Percentiles rank a stretch among this genome's conserved stretches.
phyloP scores from a whole-genome alignment of 2,888 invertebrate species.

The Leistus spinibarbis region DNA sequence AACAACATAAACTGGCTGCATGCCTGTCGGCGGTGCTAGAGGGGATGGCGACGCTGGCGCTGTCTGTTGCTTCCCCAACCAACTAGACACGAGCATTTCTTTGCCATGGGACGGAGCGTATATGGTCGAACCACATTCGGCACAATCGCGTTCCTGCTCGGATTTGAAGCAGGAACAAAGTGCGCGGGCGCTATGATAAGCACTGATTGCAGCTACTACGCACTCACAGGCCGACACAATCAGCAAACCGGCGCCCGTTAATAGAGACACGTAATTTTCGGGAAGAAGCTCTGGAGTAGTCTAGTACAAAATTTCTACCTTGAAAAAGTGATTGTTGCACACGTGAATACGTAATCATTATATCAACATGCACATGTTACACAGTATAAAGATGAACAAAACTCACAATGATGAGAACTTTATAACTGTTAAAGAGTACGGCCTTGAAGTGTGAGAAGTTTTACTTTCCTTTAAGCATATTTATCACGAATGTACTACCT shows the following conservation, averaged over 20 bases:
- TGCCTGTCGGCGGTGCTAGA: constrained; percentile 42
- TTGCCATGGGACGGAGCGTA: constrained; percentile 55
- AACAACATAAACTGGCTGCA: constrained; percentile 40
- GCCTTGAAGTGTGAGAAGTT: too few relatives aligned
- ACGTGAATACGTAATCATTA: too few relatives aligned
- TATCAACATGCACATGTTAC: too few relatives aligned
- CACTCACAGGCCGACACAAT: constrained; percentile 66
- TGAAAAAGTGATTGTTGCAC: too few relatives aligned
- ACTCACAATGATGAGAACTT: too few relatives aligned
- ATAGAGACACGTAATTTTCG: constrained; percentile 64
- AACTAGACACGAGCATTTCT: constrained; percentile 63
- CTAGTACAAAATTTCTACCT: too few relatives aligned
- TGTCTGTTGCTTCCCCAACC: constrained; percentile 62
- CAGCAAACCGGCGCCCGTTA: constrained; percentile 68
- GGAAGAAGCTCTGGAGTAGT: constrained; percentile 39
- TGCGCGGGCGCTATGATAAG: constrained; percentile 62
- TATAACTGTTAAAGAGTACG: too few relatives aligned
- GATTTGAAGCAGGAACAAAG: constrained; percentile 65
- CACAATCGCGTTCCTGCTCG: constrained; percentile 48
- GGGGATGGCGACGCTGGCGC: neutral
- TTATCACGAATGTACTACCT: too few relatives aligned
- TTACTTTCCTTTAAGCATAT: too few relatives aligned
- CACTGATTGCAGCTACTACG: constrained; percentile 60
- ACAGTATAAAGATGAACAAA: too few relatives aligned
- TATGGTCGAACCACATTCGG: constrained; percentile 1